Base-by-base conservation (phyloP, 2,888 invertebrate species). In the Lasius platythorax region DNA sequence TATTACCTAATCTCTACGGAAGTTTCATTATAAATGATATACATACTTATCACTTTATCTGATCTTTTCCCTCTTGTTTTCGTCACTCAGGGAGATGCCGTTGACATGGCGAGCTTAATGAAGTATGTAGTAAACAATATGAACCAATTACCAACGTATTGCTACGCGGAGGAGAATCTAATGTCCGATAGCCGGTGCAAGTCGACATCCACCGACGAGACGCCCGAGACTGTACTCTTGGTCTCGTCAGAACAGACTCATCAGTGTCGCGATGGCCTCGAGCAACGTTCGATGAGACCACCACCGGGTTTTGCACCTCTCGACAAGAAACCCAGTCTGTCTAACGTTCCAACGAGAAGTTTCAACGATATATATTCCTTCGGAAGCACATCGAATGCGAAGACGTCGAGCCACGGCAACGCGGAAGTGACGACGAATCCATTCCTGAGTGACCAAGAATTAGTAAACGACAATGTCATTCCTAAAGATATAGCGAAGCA, bases 51-150 rank as follows among this genome's bases (percentile, higher is more conserved):
- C 73, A 82, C 73, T 87, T 88, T 84, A 85, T 85, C 33, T 86
- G 78, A 87, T 84, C 43, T 81, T 72, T 86, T 56, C 78, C 33
- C 30, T 84, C 84, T 87, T 78, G 61, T 73, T 86, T 82, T 82
- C 43, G 56, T 72, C 53, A 66, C 64, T 37, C 76, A 92, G 92
- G 88, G 40, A 9, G 86, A 89, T 53, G 68, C 67, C 40, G 90
- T 92, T 72, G 90, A 89, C 61, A 87, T 90, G 89, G 75, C 37
- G 23, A 88, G 84, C 63, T 30, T 89, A 75, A 70, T 87, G 85
- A 63, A 78, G 2, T 91, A 89, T n/a, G 82, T 82, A 11, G 87
- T 87, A 15, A 87, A 88, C 37, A 87, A 82, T 83, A 30, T 83
- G 50, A 37, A 87, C 15, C 64, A 23, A 67, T 15, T 18, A 23